Evolutionary conservation across 2,888 invertebrate genomes (phyloP).

Genomic region (Dinocampus coccinellae): DNA sequence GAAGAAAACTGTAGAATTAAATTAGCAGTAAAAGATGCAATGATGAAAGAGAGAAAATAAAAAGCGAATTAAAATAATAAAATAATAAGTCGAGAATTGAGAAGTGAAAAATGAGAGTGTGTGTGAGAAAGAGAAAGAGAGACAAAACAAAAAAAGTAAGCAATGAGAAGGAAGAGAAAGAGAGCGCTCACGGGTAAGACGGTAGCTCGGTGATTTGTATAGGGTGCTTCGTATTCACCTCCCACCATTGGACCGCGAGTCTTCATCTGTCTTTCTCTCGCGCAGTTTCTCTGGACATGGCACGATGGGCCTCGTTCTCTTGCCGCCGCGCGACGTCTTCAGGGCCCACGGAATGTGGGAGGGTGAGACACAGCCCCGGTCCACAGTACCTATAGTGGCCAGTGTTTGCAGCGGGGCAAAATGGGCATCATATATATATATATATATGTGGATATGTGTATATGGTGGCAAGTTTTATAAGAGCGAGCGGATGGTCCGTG

Average conservation of each 20-base stretch:
- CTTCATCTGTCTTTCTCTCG: too few relatives aligned
- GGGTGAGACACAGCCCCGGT: conserved; percentile 42
- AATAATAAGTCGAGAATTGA: conserved; percentile 32
- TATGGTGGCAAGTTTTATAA: not conserved
- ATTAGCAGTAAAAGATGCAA: not conserved
- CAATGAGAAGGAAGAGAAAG: conserved; percentile 42
- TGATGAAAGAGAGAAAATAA: conserved; percentile 1
- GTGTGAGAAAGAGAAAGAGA: conserved; percentile 28
- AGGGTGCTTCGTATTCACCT: conserved; percentile 64
- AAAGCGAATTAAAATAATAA: conserved; percentile 21
- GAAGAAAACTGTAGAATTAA: not conserved
- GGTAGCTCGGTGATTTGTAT: conserved; percentile 69
- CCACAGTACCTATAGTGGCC: conserved; percentile 35
- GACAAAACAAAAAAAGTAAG: conserved; percentile 35
- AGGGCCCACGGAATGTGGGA: conserved; percentile 46
- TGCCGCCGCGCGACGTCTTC: conserved; percentile 56
- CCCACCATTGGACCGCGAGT: conserved; percentile 51
- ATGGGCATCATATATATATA: conserved; percentile 69
- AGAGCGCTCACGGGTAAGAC: conserved; percentile 64
- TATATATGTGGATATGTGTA: conserved; percentile 53
- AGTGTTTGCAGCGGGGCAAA: conserved; percentile 54
- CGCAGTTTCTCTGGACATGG: too few relatives aligned
- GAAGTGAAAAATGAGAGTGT: conserved; percentile 18
- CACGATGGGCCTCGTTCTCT: conserved; percentile 29
- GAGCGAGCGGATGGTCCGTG: not conserved